phyloP scores from a whole-genome alignment of 1,140 invertebrate species.

The Bombus waltoni region DNA sequence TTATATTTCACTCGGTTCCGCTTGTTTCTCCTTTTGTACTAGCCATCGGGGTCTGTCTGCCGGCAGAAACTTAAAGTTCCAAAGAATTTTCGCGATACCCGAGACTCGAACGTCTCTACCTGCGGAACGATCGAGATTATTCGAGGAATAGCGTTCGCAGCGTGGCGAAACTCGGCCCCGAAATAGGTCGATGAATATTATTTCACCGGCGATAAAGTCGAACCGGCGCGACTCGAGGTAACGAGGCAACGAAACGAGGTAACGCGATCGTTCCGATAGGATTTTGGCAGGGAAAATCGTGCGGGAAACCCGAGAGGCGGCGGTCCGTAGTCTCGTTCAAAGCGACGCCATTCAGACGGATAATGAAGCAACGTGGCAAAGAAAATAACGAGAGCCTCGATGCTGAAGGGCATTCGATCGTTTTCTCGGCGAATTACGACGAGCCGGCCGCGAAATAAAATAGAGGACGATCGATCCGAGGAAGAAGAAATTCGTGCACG shows the following conservation, averaged over 20 bases:
- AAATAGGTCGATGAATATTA: background rate
- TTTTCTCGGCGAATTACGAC: background rate
- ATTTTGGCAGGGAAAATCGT: background rate
- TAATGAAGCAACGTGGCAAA: background rate
- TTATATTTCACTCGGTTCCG: no score
- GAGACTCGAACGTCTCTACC: no score
- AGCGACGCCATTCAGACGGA: background rate
- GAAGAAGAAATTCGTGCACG: no score
- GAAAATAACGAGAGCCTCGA: background rate
- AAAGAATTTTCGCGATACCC: no score
- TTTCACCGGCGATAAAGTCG: background rate
- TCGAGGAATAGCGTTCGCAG: background rate
- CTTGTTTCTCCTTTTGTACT: no score
- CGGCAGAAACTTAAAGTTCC: no score
- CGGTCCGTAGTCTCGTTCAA: background rate
- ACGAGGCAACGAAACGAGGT: background rate
- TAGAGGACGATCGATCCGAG: background rate
- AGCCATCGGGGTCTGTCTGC: no score
- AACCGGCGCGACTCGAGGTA: background rate
- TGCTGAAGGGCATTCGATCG: background rate
- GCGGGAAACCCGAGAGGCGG: no score
- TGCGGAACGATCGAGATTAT: background rate
- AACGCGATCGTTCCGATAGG: slow-evolving; percentile 5
- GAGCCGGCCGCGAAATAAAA: background rate
- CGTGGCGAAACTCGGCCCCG: background rate